Evolutionary conservation across 2,888 invertebrate genomes (phyloP).

Genomic region (Esperia sulphurella): DNA sequence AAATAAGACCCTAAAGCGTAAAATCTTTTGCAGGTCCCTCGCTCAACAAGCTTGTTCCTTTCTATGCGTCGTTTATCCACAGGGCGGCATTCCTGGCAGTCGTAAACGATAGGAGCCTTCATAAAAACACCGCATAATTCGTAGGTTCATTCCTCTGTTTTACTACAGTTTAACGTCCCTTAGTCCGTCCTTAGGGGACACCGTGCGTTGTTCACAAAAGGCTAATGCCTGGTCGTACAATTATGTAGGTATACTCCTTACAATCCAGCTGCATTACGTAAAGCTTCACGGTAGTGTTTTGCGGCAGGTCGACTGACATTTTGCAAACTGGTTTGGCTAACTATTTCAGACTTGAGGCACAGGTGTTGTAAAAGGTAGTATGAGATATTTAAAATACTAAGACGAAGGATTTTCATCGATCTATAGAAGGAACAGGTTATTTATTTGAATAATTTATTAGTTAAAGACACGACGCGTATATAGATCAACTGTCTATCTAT

Average conservation of each 20-base stretch:
- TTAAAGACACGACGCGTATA: background rate
- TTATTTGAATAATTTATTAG: too few relatives aligned
- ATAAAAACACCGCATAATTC: conserved; percentile 38
- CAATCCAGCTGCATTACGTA: conserved; percentile 35
- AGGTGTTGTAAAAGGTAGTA: conserved; percentile 31
- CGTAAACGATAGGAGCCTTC: conserved; percentile 34
- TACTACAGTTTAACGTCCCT: conserved; percentile 28
- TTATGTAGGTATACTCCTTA: conserved; percentile 30
- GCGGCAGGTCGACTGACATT: conserved; percentile 47
- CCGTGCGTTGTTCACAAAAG: conserved; percentile 15
- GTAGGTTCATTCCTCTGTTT: conserved; percentile 29
- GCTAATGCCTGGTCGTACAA: conserved; percentile 25
- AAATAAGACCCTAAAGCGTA: conserved; percentile 10
- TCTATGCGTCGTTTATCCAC: conserved; percentile 23
- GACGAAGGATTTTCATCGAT: background rate
- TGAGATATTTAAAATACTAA: conserved; percentile 14
- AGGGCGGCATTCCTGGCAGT: conserved; percentile 30
- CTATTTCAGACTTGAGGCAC: conserved; percentile 27
- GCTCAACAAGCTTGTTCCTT: conserved; percentile 28
- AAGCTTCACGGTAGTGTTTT: conserved; percentile 26
- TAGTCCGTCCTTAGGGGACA: too few relatives aligned
- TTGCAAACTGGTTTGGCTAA: conserved; percentile 45
- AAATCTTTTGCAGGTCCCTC: conserved; percentile 15
- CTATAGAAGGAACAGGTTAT: background rate
- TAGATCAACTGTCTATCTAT: conserved; percentile 1